These are phyloP conservation scores for Aurelia aurita DNA, from an alignment of 30 jellyfish, hydroid and myxozoan genomes.

Conservation along the genomic window DNA sequence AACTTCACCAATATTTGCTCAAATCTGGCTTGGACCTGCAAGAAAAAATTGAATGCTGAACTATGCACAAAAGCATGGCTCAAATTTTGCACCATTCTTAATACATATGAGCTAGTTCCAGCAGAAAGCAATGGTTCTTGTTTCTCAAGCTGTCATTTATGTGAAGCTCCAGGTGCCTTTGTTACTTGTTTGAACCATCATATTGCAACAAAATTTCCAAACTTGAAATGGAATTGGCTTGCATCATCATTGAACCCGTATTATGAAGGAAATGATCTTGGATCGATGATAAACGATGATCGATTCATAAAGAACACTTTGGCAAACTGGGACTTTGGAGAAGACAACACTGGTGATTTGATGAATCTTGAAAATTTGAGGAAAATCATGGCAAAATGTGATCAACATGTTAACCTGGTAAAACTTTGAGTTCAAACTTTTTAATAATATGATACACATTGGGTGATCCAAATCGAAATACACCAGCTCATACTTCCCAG, in stretches of 20 bases:
- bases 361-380: slow-evolving; percentile 52
- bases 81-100: slow-evolving; percentile 82
- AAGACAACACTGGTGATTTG: slow-evolving; percentile 87
- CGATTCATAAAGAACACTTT: slow-evolving; percentile 77
- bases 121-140: not conserved
- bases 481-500: too few relatives aligned
- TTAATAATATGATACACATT: too few relatives aligned
- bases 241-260: slow-evolving; percentile 96
- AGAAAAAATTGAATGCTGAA: slow-evolving; percentile 76
- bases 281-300: slow-evolving; percentile 88
- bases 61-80: slow-evolving; percentile 99
- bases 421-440: too few relatives aligned
- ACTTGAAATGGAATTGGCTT: slow-evolving; percentile 74
- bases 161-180: slow-evolving; percentile 99
- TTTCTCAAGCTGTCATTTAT: slow-evolving; percentile 78
- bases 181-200: slow-evolving; percentile 93
- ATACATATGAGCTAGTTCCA: slow-evolving; percentile 64
- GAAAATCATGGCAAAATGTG: too few relatives aligned
- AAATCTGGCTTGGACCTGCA: slow-evolving; percentile 40
- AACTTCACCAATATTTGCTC: slow-evolving; percentile 70
- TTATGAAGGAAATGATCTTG: slow-evolving; percentile 89
- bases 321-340: slow-evolving; percentile 91
- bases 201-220: slow-evolving; percentile 48
- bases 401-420: too few relatives aligned
- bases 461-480: too few relatives aligned